Evolutionary conservation across 2,113 vertebrate genomes (phyloP).

Genomic region (Ondatra zibethicus): DNA sequence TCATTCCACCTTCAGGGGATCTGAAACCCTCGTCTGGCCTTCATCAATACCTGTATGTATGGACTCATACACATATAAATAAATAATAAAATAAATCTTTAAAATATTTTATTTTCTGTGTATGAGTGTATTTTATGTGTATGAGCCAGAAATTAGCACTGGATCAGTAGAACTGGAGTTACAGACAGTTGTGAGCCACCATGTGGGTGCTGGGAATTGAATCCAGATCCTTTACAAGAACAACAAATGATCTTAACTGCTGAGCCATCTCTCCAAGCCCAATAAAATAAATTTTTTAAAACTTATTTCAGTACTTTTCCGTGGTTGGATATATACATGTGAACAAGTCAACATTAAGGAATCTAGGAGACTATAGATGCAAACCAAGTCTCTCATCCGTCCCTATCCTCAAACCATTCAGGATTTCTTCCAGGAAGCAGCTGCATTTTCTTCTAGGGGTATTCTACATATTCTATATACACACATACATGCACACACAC

Average conservation of each 20-base stretch:
- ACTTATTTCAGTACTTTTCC: neutral
- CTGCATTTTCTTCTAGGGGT: neutral
- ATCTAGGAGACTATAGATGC: neutral
- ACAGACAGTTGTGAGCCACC: neutral
- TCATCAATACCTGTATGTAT: neutral
- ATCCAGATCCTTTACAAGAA: neutral
- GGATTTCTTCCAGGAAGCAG: neutral
- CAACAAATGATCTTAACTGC: neutral
- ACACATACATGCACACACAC: neutral
- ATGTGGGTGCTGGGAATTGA: neutral
- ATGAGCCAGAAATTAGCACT: neutral
- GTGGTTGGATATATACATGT: neutral
- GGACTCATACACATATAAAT: neutral
- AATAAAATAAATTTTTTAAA: neutral
- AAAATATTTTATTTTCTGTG: neutral
- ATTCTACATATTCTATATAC: neutral
- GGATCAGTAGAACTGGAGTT: neutral
- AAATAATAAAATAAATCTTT: neutral
- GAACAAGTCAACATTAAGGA: slow-evolving; percentile 21
- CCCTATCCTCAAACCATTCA: neutral
- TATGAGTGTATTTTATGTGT: neutral
- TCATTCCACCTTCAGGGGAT: neutral
- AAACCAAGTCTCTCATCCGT: neutral
- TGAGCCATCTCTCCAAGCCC: neutral
- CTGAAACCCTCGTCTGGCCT: neutral